Base-by-base conservation (phyloP, 2,113 vertebrate species). In the Epinephelus cyanopodus region DNA sequence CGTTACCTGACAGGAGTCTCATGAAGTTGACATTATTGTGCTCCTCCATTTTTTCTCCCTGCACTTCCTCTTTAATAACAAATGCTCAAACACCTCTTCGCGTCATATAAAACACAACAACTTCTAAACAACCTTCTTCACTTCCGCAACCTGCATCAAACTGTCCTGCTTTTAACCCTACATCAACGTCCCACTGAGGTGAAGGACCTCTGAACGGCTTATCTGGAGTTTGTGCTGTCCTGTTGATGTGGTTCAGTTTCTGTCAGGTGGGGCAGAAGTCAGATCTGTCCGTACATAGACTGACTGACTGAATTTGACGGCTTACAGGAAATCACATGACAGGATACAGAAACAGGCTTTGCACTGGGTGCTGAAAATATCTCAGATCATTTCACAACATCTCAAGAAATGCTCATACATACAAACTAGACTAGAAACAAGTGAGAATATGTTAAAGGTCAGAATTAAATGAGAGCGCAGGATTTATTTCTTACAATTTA, bases 1-100 rank as follows among this genome's bases (percentile, higher is more conserved):
- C 25, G 21, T 92, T 93, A 95, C 95, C 94, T 90, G 95, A 95
- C 25, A 86, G 25, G 39, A 93, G 88, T 61, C 92, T 91, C 69
- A 56, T 75, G 62, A 95, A 90, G 82, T 39, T 64, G 52, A 72
- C 53, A 29, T 0, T 21, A 6, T 52, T 48, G 1, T 52, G 23
- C 42, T 68, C 76, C 56, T 90, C 91, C 93, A 94, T 94, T 29
- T 77, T 25, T 5, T 60, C 11, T 13, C 9, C n/a, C 15, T n/a
- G n/a, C 17, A 63, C 68, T 65, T 85, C 77, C 77, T 86, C 64
- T 62, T 76, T 42, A 53, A 67, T 13, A 23, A 58, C 29, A 77
- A 23, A 60, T 18, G 10, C 18, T 45, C 14, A 63, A 60, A 56
- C 3, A 27, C 3, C 3, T 33, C 39, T 37, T 39, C 2, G 1